Base-by-base conservation (phyloP, 1,140 invertebrate genomes). In the Bombus fervidus region DNA sequence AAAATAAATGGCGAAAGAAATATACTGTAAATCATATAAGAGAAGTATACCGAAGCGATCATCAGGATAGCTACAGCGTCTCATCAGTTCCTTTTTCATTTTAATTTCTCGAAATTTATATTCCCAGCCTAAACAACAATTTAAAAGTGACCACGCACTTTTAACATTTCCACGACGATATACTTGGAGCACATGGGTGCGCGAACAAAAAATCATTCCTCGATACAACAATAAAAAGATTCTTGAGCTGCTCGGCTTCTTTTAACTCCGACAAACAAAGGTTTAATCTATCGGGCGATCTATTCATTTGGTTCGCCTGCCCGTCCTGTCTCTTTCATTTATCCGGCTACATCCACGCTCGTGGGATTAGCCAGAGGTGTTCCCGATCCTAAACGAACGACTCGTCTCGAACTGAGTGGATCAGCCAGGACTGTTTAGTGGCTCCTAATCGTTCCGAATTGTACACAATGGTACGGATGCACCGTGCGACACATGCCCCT, bases 401-500 rank as follows among this genome's bases (percentile, higher is more conserved):
- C 73, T 88, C 74, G 86, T 86, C 89, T 91, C 81, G 86, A 78
- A 39, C 74, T 88, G 89, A 91, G 90, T 91, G 90, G 90, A 91
- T 91, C 90, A 90, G 90, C 84, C 78, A 69, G 75, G 66, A 81
- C 87, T 88, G 87, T 91, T 91, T 91, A 91, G 90, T 90, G 89
- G 90, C 90, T 91, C 89, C 81, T 91, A 91, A 91, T 91, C 90
- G 90, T 88, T 69, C 86, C 89, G 84, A 90, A 91, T 92, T 87
- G 89, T 57, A 85, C 80, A 94, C 93, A 94, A 94, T 94, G 73
- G 90, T n/a, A 37, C 75, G 87, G 90, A 92, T 91, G 91, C 93
- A 92, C 92, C 90, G 88, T 83, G 83, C 86, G 86, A 90, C 90
- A 91, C 90, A 91, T 90, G 86, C 87, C 68, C 85, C 79, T 31